Conservation (phyloP, 2,888 invertebrate species). For the Plebejus argus region DNA sequence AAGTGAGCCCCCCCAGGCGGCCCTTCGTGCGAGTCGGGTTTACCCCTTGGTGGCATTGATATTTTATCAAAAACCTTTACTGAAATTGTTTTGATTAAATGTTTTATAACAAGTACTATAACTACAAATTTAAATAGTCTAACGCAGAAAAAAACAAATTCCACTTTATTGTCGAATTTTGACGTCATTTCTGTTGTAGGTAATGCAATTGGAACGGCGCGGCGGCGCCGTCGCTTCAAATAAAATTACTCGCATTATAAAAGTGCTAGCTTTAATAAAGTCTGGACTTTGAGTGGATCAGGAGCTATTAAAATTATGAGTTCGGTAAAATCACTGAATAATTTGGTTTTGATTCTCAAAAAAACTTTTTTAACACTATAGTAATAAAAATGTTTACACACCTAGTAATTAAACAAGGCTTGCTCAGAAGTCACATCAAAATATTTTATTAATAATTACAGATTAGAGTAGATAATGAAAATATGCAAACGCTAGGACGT, state of each 20-base stretch:
- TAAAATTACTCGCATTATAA: slow-evolving; percentile 26
- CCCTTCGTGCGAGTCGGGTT: too few species aligned
- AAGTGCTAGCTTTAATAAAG: slow-evolving; percentile 7
- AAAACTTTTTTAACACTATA: not conserved
- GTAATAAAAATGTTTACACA: not conserved
- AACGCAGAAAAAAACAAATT: not conserved
- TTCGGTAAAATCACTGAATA: not conserved
- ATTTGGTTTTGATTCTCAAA: not conserved
- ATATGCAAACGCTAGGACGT: too few species aligned
- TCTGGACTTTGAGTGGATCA: not conserved
- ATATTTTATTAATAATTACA: not conserved
- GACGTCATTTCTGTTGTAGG: slow-evolving; percentile 25
- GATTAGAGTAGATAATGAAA: too few species aligned
- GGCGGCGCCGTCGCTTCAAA: not conserved
- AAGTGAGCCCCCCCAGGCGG: too few species aligned
- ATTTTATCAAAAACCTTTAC: too few species aligned
- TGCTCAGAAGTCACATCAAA: not conserved
- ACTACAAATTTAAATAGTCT: not conserved
- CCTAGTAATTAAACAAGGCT: too few species aligned
- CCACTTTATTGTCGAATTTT: slow-evolving; percentile 26
- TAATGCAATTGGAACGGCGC: slow-evolving; percentile 17
- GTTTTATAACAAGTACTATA: not conserved
- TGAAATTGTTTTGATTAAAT: too few species aligned
- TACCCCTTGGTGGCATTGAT: too few species aligned
- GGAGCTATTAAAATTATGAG: not conserved